phyloP scores from a whole-genome alignment of 1,140 invertebrate genomes.

The Liolophura sinensis region DNA sequence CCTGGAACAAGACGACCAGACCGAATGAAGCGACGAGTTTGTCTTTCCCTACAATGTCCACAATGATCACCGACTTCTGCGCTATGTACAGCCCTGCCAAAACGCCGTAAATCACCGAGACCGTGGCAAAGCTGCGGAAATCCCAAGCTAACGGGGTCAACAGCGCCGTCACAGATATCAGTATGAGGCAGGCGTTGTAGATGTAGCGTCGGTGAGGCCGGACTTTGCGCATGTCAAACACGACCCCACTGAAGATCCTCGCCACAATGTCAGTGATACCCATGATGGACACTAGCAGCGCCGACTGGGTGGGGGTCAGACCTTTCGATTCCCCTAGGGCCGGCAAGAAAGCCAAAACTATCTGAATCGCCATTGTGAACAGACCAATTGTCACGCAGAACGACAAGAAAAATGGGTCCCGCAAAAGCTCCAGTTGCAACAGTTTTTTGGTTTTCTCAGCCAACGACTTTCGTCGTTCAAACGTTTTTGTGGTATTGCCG shows the following conservation, averaged over 20 bases:
- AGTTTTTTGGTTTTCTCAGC: no score
- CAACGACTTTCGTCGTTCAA: no score
- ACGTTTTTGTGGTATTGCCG: no score
- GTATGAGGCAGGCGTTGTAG: slow-evolving; percentile 12
- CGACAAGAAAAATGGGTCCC: slow-evolving; percentile 9
- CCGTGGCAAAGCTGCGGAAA: slow-evolving; percentile 14
- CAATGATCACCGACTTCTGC: slow-evolving; percentile 85
- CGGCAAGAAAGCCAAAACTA: slow-evolving; percentile 85
- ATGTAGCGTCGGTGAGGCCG: slow-evolving; percentile 13
- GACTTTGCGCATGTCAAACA: slow-evolving; percentile 54
- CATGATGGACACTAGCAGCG: slow-evolving; percentile 79
- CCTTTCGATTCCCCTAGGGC: slow-evolving; percentile 44
- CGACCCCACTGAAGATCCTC: slow-evolving; percentile 61
- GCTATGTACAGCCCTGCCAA: slow-evolving; percentile 69
- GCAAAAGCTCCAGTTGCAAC: no score
- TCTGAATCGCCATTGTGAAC: slow-evolving; percentile 73
- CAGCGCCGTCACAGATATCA: slow-evolving; percentile 10
- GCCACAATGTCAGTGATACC: slow-evolving; percentile 71
- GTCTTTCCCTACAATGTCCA: slow-evolving; percentile 90
- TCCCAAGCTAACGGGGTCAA: slow-evolving; percentile 1
- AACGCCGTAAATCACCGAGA: slow-evolving; percentile 33
- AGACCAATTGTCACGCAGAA: slow-evolving; percentile 18
- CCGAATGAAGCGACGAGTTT: slow-evolving; percentile 93
- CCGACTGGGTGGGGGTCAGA: slow-evolving; percentile 58
- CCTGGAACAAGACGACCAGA: slow-evolving; percentile 89